Base-by-base conservation (phyloP, 2,797 vertebrate species). In the Varecia variegata region DNA sequence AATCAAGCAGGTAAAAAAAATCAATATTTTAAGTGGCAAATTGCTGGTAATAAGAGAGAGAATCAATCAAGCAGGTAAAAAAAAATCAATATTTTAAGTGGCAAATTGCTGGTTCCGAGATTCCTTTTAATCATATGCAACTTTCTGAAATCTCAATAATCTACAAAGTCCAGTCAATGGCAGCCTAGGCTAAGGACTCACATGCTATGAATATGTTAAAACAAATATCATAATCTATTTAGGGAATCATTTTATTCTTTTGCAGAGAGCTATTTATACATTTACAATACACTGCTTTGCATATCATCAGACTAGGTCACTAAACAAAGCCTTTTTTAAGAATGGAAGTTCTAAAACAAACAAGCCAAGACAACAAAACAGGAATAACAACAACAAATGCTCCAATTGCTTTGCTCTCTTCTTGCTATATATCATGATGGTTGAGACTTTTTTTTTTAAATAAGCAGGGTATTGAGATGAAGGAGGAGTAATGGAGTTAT, bases 61-160 rank as follows among this genome's bases (percentile, higher is more conserved):
- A 86, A 95, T 62, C 47, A 87, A 60, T 77, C 76, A 95, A 56
- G 47, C n/a, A 90, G 50, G 52, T 32, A 81, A 95, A 94, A 56
- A n/a, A n/a, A 30, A 93, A 74, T 80, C 25, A 81, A 74, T 14
- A 70, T 50, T 86, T 90, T 47, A 32, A 52, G 27, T 82, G 45
- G 73, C 50, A 76, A 93, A 93, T 1, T 67, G n/a, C 32, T 71
- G 27, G 23, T 79, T 90, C 27, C 27, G 5, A 56, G 56, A 47
- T 65, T 87, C 30, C 14, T 68, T 86, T 84, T 82, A 94, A 90
- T 92, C 52, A 87, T 35, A 47, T 56, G 38, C 8, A 94, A 52
- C 67, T 86, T 80, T 35, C 15, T 50, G 27, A 97, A 90, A 58
- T 82, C 50, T 74, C 38, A 62, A 20, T 80, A 76, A 40, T 38